Evolutionary conservation across 2,797 vertebrate genomes (phyloP).

Genomic region (Acestrorhynchus altus): DNA sequence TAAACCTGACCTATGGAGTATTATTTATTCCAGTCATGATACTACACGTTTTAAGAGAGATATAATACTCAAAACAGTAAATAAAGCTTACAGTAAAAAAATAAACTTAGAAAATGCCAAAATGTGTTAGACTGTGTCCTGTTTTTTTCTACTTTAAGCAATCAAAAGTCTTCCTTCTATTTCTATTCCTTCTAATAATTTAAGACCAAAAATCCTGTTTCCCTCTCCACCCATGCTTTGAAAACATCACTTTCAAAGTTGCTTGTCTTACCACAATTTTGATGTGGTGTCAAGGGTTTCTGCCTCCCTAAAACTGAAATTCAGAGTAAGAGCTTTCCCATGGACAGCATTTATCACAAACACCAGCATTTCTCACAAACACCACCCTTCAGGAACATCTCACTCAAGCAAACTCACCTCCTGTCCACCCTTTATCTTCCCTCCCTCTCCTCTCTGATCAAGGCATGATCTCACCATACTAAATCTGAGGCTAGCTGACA

Average conservation of each 20-base stretch:
- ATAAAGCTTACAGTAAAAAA: no score
- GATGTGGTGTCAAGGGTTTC: conserved; percentile 23
- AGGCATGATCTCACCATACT: conserved; percentile 26
- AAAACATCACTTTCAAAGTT: not conserved
- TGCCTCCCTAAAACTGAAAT: conserved; percentile 22
- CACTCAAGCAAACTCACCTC: conserved; percentile 22
- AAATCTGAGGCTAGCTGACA: conserved; percentile 17
- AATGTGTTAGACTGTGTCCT: no score
- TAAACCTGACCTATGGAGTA: no score
- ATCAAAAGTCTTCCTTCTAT: not conserved
- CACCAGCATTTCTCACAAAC: conserved; percentile 18
- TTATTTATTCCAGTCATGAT: no score
- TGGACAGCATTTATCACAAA: not conserved
- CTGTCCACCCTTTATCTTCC: conserved; percentile 27
- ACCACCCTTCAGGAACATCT: conserved; percentile 4
- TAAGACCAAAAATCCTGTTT: not conserved
- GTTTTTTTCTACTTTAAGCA: not conserved
- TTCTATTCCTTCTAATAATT: not conserved
- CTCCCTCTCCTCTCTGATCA: conserved; percentile 27
- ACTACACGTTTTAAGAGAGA: no score
- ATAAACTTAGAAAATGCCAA: no score
- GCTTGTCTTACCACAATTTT: conserved; percentile 12
- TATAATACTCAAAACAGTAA: no score
- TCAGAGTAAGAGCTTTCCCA: conserved; percentile 27
- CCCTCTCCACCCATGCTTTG: conserved; percentile 27